Evolutionary conservation across 2,888 invertebrate genomes (phyloP).

Genomic region (Luperina nickerlii): DNA sequence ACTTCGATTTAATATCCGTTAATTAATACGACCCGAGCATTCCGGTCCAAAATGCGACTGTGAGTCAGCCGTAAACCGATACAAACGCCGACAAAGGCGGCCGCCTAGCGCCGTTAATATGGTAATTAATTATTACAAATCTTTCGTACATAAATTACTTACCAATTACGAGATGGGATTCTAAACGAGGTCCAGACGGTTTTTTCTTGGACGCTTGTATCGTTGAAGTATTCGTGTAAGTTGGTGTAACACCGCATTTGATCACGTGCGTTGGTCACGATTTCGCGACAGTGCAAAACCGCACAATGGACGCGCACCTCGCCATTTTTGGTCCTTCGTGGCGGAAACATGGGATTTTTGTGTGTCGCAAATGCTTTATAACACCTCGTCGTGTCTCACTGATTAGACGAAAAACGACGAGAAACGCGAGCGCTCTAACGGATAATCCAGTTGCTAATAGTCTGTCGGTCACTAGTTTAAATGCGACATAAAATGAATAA

Average conservation of each 20-base stretch:
- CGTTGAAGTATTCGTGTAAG: slow-evolving; percentile 64
- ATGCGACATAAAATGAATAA: slow-evolving; percentile 69
- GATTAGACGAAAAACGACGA: slow-evolving; percentile 67
- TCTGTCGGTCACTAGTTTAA: slow-evolving; percentile 53
- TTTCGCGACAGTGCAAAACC: slow-evolving; percentile 72
- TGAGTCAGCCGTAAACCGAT: slow-evolving; percentile 87
- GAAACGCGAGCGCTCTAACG: slow-evolving; percentile 16
- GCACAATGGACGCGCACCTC: slow-evolving; percentile 79
- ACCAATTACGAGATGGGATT: slow-evolving; percentile 79
- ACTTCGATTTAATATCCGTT: slow-evolving; percentile 90
- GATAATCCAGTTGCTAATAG: slow-evolving; percentile 26
- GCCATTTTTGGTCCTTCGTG: slow-evolving; percentile 80
- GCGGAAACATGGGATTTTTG: slow-evolving; percentile 82
- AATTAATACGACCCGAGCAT: slow-evolving; percentile 89
- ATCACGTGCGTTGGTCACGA: slow-evolving; percentile 79
- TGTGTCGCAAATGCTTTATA: slow-evolving; percentile 77
- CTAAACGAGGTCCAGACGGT: slow-evolving; percentile 68
- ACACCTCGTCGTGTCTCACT: slow-evolving; percentile 78
- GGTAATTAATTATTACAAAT: slow-evolving; percentile 90
- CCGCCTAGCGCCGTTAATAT: slow-evolving; percentile 88
- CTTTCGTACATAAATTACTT: slow-evolving; percentile 84
- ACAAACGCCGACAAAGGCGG: slow-evolving; percentile 87
- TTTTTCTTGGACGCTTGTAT: slow-evolving; percentile 53
- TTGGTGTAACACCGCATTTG: slow-evolving; percentile 74
- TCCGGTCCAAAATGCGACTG: slow-evolving; percentile 86